Evolutionary conservation across 2,888 invertebrate species (phyloP), one percentile per base, ranked within the genome.

Genomic region (Machimus atricapillus): DNA sequence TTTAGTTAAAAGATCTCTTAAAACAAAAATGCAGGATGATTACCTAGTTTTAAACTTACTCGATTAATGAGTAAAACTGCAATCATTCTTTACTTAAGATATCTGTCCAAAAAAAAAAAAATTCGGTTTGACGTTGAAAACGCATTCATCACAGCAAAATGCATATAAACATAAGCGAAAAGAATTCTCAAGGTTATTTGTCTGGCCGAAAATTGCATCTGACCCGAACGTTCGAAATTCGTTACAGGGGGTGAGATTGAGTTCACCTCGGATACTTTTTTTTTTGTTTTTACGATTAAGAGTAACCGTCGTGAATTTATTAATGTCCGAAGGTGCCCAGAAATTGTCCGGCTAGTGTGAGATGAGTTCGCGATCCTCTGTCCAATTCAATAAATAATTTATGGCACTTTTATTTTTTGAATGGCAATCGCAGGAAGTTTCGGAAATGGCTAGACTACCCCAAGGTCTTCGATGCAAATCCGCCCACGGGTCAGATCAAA

Each of bases 381-480:
- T 31, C 14, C 40, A 58, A 14, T 82, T 58, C 31, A 37, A 82
- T 82, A 82, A 82, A 82, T 82, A 34, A 82, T 82, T 82, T 81
- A 81, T 81, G 19, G 81, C n/a, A 56, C 3, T 56, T 40, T 40
- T 12, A 12, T 56, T 46, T 46, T 46, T 46, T 46, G 43, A 46
- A 46, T 46, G 43, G 52, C 82, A 66, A 66, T 66, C 37, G 82
- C 82, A 82, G 82, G 82, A 82, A 82, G 82, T 58, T 82, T 82
- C 58, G 82, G 82, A 66, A 66, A 58, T 58, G 82, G 82, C 56
- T 82, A 82, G 82, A 82, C 82, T 66, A 66, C 40, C 82, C 40
- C 82, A 82, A 82, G 58, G 82, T 82, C 82, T 58, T 3, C 9
- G 12, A 82, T 82, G 82, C 82, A 82, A 82, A 82, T 82, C 82